Evolutionary conservation across 2,113 vertebrate species (phyloP).

Genomic region (Tragelaphus imberbis): DNA sequence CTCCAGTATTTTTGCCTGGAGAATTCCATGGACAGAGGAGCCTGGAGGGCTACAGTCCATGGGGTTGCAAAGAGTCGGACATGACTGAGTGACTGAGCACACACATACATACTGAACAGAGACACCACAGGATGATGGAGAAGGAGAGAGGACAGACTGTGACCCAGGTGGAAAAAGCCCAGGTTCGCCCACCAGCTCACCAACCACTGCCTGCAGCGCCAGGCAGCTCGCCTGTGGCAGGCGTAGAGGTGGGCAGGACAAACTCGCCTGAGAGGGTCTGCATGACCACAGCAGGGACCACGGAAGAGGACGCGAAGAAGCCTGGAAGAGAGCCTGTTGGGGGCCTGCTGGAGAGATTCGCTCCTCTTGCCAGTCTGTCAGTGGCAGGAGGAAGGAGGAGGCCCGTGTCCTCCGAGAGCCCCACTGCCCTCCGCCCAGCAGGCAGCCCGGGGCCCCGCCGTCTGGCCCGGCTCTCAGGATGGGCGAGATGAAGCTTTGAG

Average conservation of each 20-base stretch:
- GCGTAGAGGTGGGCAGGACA: no score
- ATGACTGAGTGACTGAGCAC: not conserved
- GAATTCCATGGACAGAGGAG: not conserved
- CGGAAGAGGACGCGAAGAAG: not conserved
- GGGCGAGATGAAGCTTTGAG: not conserved
- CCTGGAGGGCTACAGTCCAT: not conserved
- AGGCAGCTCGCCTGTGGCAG: not conserved
- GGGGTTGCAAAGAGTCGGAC: not conserved
- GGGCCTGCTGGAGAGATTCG: not conserved
- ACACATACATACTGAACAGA: not conserved
- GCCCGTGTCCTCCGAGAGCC: not conserved
- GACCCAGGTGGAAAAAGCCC: not conserved
- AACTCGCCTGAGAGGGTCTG: not conserved
- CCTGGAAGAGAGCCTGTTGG: not conserved
- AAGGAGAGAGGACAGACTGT: not conserved
- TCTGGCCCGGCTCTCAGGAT: not conserved
- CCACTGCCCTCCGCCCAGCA: not conserved
- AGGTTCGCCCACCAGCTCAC: not conserved
- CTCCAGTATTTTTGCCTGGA: not conserved
- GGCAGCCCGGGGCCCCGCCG: rapidly evolving
- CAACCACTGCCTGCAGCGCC: not conserved
- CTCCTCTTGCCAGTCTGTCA: not conserved
- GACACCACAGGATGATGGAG: not conserved
- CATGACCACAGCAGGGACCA: not conserved
- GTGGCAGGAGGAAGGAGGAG: not conserved